Percentiles rank a stretch among this genome's conserved stretches.
phyloP scores from a whole-genome alignment of 2,797 vertebrate species.

The Channallabes apus region DNA sequence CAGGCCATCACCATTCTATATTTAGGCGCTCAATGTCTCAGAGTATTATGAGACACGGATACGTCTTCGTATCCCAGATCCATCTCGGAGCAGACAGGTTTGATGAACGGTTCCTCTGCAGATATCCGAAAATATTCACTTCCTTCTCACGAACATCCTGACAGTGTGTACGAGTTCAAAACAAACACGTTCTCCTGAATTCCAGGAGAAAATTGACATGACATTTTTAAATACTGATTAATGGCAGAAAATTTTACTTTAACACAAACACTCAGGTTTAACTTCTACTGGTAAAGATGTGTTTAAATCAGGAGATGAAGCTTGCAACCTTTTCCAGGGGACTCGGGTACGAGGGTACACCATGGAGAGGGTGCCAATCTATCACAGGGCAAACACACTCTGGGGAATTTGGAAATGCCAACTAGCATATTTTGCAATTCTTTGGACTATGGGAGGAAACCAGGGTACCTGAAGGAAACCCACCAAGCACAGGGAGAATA shows the following conservation, averaged over 20 bases:
- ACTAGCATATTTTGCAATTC: too few relatives aligned
- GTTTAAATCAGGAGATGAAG: background rate
- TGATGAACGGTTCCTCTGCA: constrained; percentile 59
- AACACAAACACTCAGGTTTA: constrained; percentile 12
- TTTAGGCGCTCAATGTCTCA: constrained; percentile 67
- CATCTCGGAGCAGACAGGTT: constrained; percentile 54
- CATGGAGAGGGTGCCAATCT: too few relatives aligned
- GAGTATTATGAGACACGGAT: constrained; percentile 65
- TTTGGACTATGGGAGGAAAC: too few relatives aligned
- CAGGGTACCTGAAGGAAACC: too few relatives aligned
- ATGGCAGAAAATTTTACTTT: constrained; percentile 4
- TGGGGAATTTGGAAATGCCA: too few relatives aligned
- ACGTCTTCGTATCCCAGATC: constrained; percentile 60
- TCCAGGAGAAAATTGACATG: constrained; percentile 6
- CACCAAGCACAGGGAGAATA: too few relatives aligned
- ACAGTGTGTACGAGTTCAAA: constrained; percentile 57
- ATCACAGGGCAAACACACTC: too few relatives aligned
- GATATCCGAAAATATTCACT: constrained; percentile 64
- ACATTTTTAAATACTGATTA: background rate
- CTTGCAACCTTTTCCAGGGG: too few relatives aligned
- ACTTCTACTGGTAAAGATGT: constrained; percentile 1
- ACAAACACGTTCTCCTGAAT: constrained; percentile 27
- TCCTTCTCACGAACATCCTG: constrained; percentile 52
- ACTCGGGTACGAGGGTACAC: too few relatives aligned
- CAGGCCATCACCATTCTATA: constrained; percentile 69